Conservation (phyloP, 2,888 invertebrate species). For the Hyppa rectilinea region DNA sequence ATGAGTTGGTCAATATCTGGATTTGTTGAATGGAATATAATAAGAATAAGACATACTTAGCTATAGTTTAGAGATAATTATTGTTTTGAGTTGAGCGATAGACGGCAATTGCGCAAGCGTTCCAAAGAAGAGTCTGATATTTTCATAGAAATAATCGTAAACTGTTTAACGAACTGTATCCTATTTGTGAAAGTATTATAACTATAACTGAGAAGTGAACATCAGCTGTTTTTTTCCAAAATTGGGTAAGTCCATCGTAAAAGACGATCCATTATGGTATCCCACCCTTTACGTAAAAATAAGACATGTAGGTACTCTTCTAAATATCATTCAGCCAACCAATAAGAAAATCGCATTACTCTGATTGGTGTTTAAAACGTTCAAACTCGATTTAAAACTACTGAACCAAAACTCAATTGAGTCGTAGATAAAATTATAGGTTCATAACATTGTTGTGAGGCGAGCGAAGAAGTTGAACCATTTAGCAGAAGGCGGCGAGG, state of each 20-base stretch:
- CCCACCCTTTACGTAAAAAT: too few species aligned
- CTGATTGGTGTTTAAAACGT: constrained; percentile 14
- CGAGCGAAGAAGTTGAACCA: constrained; percentile 68
- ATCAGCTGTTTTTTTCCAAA: not conserved
- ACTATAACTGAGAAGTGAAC: not conserved
- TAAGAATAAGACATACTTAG: too few species aligned
- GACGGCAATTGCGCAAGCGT: not conserved
- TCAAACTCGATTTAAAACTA: constrained; percentile 14
- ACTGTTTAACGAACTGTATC: not conserved
- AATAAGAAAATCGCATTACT: constrained; percentile 14
- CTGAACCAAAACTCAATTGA: constrained; percentile 48
- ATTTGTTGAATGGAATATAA: constrained; percentile 39
- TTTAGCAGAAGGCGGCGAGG: constrained; percentile 81
- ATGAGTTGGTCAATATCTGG: constrained; percentile 62
- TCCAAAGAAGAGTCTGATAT: not conserved
- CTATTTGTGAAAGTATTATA: not conserved
- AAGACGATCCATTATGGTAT: not conserved
- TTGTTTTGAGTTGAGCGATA: too few species aligned
- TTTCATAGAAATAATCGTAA: not conserved
- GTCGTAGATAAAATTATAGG: constrained; percentile 65
- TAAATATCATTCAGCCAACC: not conserved
- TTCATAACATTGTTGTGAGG: constrained; percentile 67
- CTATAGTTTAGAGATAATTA: too few species aligned
- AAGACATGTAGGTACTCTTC: too few species aligned
- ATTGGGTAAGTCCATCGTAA: not conserved